A percentile compares a stretch with the other conserved stretches of the same genome.
Conservation (phyloP, 2,888 invertebrate genomes). For the Eumerus sabulonum region DNA sequence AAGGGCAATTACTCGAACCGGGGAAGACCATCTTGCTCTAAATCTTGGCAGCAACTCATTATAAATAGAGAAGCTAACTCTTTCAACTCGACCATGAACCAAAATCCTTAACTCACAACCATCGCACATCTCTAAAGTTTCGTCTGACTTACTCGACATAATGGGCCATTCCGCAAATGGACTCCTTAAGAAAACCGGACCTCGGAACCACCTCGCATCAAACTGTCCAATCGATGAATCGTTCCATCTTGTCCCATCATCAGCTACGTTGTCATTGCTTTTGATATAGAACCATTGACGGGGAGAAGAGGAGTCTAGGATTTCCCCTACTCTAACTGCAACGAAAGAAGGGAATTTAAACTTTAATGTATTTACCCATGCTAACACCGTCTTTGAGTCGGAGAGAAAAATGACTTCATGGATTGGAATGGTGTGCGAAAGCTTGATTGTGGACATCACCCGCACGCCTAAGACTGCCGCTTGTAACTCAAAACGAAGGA, state of each 20-base stretch:
- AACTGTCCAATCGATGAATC: neutral
- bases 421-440: neutral
- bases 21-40: neutral
- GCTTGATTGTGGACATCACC: neutral
- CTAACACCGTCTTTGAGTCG: conserved; percentile 12
- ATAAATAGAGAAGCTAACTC: neutral
- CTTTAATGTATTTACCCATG: conserved; percentile 4
- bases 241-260: conserved; percentile 1
- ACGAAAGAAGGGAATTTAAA: neutral
- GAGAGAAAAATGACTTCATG: neutral
- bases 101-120: neutral
- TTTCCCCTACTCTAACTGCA: neutral
- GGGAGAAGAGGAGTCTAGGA: neutral
- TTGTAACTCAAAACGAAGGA: conserved; percentile 8
- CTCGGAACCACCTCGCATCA: neutral
- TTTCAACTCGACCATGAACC: neutral
- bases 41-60: neutral
- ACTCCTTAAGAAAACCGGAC: conserved; percentile 4
- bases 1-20: conserved; percentile 8
- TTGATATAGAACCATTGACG: conserved; percentile 2
- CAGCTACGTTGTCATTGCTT: neutral
- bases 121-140: neutral
- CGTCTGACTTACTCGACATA: too few species aligned
- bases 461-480: conserved; percentile 11
- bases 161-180: conserved; percentile 7